phyloP scores from a whole-genome alignment of 2,113 vertebrate genomes.

The Bambusicola thoracicus region DNA sequence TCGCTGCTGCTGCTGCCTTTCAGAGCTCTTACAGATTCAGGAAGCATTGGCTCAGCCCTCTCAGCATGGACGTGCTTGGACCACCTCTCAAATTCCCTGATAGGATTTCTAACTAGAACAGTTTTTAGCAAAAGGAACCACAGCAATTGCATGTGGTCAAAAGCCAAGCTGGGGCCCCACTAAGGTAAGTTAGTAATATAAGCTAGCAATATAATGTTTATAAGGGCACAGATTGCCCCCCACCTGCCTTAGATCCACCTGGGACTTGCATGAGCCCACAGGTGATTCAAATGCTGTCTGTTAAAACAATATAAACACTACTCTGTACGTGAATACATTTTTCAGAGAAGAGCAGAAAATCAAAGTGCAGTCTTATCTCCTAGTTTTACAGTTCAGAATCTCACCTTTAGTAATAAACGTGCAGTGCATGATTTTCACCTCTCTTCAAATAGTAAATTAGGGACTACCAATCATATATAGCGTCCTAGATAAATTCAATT shows the following conservation, averaged over 20 bases:
- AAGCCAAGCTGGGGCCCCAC: background rate
- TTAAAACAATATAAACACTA: background rate
- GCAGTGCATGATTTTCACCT: background rate
- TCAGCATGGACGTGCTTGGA: accelerated
- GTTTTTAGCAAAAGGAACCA: background rate
- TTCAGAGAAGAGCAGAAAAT: background rate
- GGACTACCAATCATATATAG: background rate
- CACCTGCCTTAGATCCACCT: background rate
- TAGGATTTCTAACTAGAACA: background rate
- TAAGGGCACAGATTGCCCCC: background rate
- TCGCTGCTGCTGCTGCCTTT: background rate
- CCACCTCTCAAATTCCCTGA: background rate
- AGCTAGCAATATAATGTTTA: background rate
- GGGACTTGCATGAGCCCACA: background rate
- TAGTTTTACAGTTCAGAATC: accelerated
- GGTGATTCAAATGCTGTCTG: background rate
- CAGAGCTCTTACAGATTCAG: background rate
- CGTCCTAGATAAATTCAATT: background rate
- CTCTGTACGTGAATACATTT: accelerated
- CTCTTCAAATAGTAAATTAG: background rate
- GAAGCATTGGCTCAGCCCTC: background rate
- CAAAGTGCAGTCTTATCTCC: background rate
- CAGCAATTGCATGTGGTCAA: background rate
- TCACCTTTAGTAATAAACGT: background rate
- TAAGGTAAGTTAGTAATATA: background rate